Conservation (phyloP, 2,797 vertebrate genomes). For the Pangasius macronema region DNA sequence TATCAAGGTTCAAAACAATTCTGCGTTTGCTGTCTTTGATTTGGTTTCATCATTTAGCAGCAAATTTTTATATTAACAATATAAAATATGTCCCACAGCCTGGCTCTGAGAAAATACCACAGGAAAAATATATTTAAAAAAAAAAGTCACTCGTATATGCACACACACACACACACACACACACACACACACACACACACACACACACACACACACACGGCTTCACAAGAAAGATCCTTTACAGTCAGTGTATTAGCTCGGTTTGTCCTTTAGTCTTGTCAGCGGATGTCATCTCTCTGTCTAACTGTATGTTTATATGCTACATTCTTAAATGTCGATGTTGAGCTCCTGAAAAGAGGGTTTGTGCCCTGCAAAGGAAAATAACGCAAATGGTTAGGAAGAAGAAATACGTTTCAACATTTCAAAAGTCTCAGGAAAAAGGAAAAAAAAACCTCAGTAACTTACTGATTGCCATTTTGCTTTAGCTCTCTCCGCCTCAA, state of each 20-base stretch:
- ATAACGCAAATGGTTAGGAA: background rate
- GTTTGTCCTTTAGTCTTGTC: constrained; percentile 59
- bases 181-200: constrained; percentile 23
- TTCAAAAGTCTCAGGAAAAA: background rate
- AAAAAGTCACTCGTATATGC: constrained; percentile 12
- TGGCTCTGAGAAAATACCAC: constrained; percentile 17
- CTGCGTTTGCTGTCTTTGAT: constrained; percentile 4
- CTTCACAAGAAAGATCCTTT: constrained; percentile 38
- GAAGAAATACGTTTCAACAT: background rate
- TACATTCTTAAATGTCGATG: constrained; percentile 95
- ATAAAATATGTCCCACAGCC: constrained; percentile 1
- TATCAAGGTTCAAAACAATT: constrained; percentile 4
- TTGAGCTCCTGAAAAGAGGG: constrained; percentile 93
- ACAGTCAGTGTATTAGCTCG: constrained; percentile 22
- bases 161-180: constrained; percentile 28
- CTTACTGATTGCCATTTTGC: constrained; percentile 94
- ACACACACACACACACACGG: constrained; percentile 31
- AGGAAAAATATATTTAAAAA: background rate
- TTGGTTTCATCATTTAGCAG: constrained; percentile 20
- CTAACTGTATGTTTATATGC: constrained; percentile 87
- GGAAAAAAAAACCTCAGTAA: constrained; percentile 10
- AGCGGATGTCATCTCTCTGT: constrained; percentile 70
- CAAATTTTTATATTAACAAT: constrained; percentile 24
- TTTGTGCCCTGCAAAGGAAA: constrained; percentile 84
- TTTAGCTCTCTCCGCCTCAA: constrained; percentile 92